Evolutionary conservation across 1,140 invertebrate species (phyloP), one percentile per base, ranked within the genome.

Genomic region (Aphelenchoides fujianensis): DNA sequence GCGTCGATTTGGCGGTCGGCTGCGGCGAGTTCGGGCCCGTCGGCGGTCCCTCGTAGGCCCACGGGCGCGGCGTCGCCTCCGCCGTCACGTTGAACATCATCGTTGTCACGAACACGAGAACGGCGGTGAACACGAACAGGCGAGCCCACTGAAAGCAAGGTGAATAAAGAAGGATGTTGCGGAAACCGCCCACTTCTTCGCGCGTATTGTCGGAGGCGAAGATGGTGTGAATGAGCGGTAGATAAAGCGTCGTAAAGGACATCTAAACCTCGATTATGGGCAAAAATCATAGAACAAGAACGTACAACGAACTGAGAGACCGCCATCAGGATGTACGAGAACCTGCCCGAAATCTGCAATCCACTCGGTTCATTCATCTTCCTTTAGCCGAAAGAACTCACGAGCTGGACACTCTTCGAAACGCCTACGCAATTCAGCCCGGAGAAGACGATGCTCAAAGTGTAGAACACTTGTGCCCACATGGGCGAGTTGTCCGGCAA

Each of bases 31-130:
- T n/a, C 34, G 62, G 62, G 9, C 23, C 12, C 12, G n/a, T 64
- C 12, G 62, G n/a, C 31, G 16, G 1, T 19, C 30, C 48, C 37
- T 19, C 37, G 52, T 32, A 59, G 30, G 69, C 37, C 69, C 69
- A 70, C 28, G 62, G 31, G 34, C 69, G 62, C 19, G 35, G 69
- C 35, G 30, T 16, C n/a, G 53, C 69, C 66, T 70, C 59, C 34
- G 19, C 27, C 35, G 61, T 68, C 53, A 23, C 27, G 34, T 70
- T 37, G n/a, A 70, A 70, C 19, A 52, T 68, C n/a, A 68, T 63
- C 35, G 69, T 70, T 5, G 28, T 31, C 30, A 70, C 30, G 30
- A 52, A 28, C 32, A 70, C 36, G 27, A 19, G 16, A 12, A 41
- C 30, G 16, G 57, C 61, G 2, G 53, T n/a, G 19, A 63, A 2